phyloP scores from a whole-genome alignment of 2,888 invertebrate species.

The Dasysyrphus albostriatus region DNA sequence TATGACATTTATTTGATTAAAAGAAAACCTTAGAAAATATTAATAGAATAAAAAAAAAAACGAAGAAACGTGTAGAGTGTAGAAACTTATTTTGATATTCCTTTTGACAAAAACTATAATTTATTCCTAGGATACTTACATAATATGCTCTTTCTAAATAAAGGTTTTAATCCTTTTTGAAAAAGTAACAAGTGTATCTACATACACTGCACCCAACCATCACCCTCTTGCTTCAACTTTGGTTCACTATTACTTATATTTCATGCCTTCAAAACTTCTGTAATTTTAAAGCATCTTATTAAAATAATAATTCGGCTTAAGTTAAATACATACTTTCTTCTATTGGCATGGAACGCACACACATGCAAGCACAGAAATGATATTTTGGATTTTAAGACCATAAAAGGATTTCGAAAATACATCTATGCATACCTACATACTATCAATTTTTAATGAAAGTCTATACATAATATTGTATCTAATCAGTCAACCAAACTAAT shows the following conservation, averaged over 20 bases:
- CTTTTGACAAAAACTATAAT: constrained; percentile 33
- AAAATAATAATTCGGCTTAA: constrained; percentile 75
- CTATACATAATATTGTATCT: constrained; percentile 1
- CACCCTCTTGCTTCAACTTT: neutral
- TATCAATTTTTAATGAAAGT: constrained; percentile 65
- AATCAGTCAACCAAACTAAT: constrained; percentile 68
- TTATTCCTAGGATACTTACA: neutral
- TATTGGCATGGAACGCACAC: neutral
- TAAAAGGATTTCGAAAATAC: constrained; percentile 67
- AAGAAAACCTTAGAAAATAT: neutral
- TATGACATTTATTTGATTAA: neutral
- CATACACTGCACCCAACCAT: neutral
- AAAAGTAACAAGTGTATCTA: neutral
- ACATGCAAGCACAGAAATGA: neutral
- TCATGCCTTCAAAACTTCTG: constrained; percentile 6
- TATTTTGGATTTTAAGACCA: constrained; percentile 65
- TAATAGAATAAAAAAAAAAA: neutral
- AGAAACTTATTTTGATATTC: neutral
- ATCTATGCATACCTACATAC: neutral
- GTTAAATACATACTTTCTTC: constrained; percentile 40
- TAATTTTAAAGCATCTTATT: constrained; percentile 68
- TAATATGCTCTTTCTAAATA: neutral
- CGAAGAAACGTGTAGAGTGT: neutral
- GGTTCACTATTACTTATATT: neutral
- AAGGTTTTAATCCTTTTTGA: constrained; percentile 15